phyloP scores from a whole-genome alignment of 2,888 invertebrate genomes.

The Phrixothrix hirtus region DNA sequence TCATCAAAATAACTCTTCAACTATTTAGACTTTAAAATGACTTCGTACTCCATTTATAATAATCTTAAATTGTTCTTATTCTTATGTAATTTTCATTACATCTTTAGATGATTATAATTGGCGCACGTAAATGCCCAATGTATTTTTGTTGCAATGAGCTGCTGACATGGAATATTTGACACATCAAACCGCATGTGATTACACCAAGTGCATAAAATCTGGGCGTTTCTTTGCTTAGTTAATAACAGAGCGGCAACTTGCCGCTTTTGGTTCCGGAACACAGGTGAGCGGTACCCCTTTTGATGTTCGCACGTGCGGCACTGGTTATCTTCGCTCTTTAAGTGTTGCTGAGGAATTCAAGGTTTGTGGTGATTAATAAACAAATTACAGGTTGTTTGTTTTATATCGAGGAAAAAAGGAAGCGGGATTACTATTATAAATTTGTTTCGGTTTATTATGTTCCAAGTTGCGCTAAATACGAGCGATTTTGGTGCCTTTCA shows the following conservation, averaged over 20 bases:
- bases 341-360: slow-evolving; percentile 18
- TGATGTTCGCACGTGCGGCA: slow-evolving; percentile 3
- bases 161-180: slow-evolving; percentile 47
- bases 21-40: background rate
- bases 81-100: too few species aligned
- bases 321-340: slow-evolving; percentile 12
- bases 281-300: slow-evolving; percentile 33
- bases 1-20: slow-evolving; percentile 42
- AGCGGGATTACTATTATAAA: slow-evolving; percentile 32
- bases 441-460: slow-evolving; percentile 31
- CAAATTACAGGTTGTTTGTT: slow-evolving; percentile 34
- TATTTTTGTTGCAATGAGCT: slow-evolving; percentile 41
- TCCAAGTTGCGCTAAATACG: too few species aligned
- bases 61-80: too few species aligned
- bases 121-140: slow-evolving; percentile 24
- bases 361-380: slow-evolving; percentile 31
- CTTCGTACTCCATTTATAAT: background rate
- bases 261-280: slow-evolving; percentile 36
- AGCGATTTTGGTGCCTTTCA: too few species aligned
- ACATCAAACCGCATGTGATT: slow-evolving; percentile 46
- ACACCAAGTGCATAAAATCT: slow-evolving; percentile 46
- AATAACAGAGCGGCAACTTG: slow-evolving; percentile 43
- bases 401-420: slow-evolving; percentile 26
- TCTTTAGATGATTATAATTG: slow-evolving; percentile 4
- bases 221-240: slow-evolving; percentile 47